phyloP scores from a whole-genome alignment of 2,888 invertebrate genomes.

The Drosophila kambysellisi region DNA sequence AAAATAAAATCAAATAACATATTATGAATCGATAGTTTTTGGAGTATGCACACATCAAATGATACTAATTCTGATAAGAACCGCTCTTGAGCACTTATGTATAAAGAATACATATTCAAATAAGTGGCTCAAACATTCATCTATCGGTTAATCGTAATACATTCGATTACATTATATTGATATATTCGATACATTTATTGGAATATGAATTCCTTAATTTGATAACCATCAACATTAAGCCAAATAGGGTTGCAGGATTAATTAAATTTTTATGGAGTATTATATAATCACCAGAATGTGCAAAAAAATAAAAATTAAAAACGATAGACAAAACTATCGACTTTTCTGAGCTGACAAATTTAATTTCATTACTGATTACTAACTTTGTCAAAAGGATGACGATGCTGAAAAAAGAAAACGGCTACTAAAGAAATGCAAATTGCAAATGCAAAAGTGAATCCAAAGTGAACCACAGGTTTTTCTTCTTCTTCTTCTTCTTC shows the following conservation, averaged over 20 bases:
- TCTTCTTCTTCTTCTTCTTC: background rate
- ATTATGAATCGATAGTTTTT: constrained; percentile 24
- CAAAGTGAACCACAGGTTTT: background rate
- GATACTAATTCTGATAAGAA: constrained; percentile 7
- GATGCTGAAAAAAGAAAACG: background rate
- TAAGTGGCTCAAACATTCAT: background rate
- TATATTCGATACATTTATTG: too few relatives aligned
- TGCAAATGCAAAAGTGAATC: background rate
- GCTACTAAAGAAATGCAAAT: constrained; percentile 1
- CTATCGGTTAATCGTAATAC: background rate
- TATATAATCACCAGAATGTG: background rate
- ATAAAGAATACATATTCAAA: background rate
- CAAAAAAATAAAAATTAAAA: background rate
- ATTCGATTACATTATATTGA: background rate
- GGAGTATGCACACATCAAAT: constrained; percentile 18
- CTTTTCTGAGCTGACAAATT: background rate
- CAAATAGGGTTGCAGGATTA: background rate
- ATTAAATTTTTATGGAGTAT: background rate
- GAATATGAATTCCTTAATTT: background rate
- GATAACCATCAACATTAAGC: background rate
- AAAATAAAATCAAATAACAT: too few relatives aligned
- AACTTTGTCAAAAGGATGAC: background rate
- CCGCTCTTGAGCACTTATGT: background rate
- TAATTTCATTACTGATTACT: background rate
- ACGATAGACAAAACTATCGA: background rate